Conservation (phyloP, 2,113 vertebrate species). For the Oryzias melastigma region DNA sequence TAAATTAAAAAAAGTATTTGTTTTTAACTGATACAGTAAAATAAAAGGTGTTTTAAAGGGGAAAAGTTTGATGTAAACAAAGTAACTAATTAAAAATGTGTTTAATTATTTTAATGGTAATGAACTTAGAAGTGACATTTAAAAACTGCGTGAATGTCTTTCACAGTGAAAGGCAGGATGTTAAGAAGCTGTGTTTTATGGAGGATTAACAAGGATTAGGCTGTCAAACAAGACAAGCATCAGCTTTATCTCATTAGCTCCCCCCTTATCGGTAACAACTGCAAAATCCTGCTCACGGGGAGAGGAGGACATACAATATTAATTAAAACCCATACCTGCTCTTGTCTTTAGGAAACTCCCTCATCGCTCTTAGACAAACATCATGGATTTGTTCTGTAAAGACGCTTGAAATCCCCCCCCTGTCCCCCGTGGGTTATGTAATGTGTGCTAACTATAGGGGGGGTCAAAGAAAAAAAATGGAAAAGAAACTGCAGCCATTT, state of each 20-base stretch:
- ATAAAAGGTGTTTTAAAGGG: too few relatives aligned
- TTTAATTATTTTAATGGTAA: too few relatives aligned
- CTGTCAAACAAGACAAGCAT: conserved; percentile 29
- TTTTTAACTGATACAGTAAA: too few relatives aligned
- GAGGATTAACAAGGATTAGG: conserved; percentile 52
- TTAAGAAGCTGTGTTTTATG: conserved; percentile 32
- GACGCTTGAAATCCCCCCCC: too few relatives aligned
- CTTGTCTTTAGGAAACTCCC: too few relatives aligned
- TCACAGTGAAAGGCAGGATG: background rate
- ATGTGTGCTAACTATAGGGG: conserved; percentile 31
- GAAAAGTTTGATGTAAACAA: too few relatives aligned
- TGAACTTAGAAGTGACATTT: background rate
- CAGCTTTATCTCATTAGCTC: conserved; percentile 40
- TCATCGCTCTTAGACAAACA: too few relatives aligned
- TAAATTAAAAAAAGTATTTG: too few relatives aligned
- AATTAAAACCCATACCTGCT: too few relatives aligned
- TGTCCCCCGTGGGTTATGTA: background rate
- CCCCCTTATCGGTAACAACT: conserved; percentile 28
- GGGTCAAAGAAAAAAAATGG: background rate
- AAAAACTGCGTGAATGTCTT: conserved; percentile 13
- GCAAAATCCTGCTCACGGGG: conserved; percentile 7
- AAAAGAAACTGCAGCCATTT: conserved; percentile 4
- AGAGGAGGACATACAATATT: background rate
- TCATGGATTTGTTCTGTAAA: too few relatives aligned
- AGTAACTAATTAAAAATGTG: too few relatives aligned